A percentile compares a stretch with the other conserved stretches of the same genome.
Evolutionary conservation across 2,113 vertebrate species (phyloP).

Genomic region (Mesoclemmys tuberculata): DNA sequence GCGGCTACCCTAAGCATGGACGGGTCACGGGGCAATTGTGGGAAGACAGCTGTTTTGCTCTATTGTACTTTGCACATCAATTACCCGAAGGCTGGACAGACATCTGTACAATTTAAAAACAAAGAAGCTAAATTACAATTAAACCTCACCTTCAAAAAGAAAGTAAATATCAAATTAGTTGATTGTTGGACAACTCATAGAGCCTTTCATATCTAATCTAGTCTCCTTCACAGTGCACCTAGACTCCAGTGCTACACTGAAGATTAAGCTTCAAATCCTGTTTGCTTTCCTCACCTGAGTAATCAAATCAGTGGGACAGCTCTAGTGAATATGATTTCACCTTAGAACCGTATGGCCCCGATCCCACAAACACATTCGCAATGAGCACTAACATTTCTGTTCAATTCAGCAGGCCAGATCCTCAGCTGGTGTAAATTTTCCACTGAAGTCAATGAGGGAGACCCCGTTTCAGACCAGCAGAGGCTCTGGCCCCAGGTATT

Average conservation of each 20-base stretch:
- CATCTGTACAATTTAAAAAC: neutral
- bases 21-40: neutral
- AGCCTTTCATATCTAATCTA: neutral
- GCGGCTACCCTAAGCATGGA: too few species aligned
- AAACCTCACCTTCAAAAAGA: neutral
- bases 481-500: neutral
- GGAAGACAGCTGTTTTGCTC: neutral
- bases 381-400: neutral
- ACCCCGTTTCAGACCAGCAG: neutral
- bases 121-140: neutral
- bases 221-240: neutral
- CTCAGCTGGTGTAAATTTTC: neutral
- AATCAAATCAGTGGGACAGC: conserved; percentile 42
- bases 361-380: fast-evolving
- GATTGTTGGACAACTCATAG: neutral
- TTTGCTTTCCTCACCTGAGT: conserved; percentile 24
- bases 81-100: conserved; percentile 29
- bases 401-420: neutral
- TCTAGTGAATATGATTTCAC: conserved; percentile 36
- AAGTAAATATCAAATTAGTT: neutral
- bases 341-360: neutral
- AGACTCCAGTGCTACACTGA: neutral
- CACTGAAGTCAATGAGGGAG: neutral
- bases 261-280: neutral
- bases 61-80: neutral